Evolutionary conservation across 2,797 vertebrate genomes (phyloP), one percentile per base, ranked within the genome.

Genomic region (Ctenopoma kingsleyae): DNA sequence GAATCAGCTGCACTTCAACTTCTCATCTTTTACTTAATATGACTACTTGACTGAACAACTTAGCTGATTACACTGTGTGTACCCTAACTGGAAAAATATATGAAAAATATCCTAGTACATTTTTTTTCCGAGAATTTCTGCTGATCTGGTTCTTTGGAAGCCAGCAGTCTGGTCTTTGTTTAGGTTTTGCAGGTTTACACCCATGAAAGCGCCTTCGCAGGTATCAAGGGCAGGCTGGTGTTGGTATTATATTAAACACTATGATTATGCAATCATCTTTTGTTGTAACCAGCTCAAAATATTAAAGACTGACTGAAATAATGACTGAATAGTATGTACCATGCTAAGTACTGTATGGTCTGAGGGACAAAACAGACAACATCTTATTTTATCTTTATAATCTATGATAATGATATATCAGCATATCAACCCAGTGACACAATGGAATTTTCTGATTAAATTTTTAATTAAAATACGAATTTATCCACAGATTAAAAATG

Each of bases 391-490:
- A 9, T 9, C 30, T 32, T 32, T 23, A 5, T 25, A 47, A 54
- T 60, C 16, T 16, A 8, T 0, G 16, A 52, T 8, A 36, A 51
- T 56, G 9, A 15, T 32, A 25, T 35, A 19, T 76, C 32, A 32
- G 5, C 0, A 2, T 1, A 56, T 61, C 13, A 66, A 86, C 66
- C 2, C 40, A 80, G 13, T 36, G 35, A 90, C 80, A 81, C 78
- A 7, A 9, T 54, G 8, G 13, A 67, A 44, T 78, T 51, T 91
- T 93, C 83, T 93, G 87, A 90, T 92, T 91, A 56, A 78, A 91
- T 89, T 94, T 94, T 94, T 94, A 95, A 93, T 94, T 94, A 93
- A 95, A 95, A 95, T 95, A 94, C 89, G 91, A 93, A 94, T 94
- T 94, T 94, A 93, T 93, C 91, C 92, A 95, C 94, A 94, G 92